These are phyloP conservation scores for Ceyx margarethae DNA, from an alignment of 2,113 vertebrate species.

Conservation along the genomic window DNA sequence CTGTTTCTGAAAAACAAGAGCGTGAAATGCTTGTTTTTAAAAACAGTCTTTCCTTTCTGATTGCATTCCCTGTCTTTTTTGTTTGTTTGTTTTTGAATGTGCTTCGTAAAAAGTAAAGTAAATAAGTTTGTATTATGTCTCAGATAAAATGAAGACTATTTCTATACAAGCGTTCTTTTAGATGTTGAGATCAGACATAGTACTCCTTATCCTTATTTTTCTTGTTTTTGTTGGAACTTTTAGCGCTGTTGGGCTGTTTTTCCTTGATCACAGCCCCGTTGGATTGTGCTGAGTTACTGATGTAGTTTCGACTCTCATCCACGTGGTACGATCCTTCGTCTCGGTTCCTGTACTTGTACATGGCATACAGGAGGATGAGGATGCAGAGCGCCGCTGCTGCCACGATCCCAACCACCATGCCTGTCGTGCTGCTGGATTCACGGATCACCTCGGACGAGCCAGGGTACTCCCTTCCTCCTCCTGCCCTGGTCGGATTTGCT, in stretches of 20 bases:
- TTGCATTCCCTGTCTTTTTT: constrained; percentile 82
- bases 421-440: constrained; percentile 96
- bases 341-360: constrained; percentile 99
- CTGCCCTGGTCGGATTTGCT: constrained; percentile 92
- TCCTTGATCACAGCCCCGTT: constrained; percentile 97
- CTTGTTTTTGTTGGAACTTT: constrained; percentile 94
- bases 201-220: constrained; percentile 99
- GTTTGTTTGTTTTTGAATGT: constrained; percentile 76
- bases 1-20: constrained; percentile 85
- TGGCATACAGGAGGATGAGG: constrained; percentile 98
- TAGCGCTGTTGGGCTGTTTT: constrained; percentile 90
- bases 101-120: constrained; percentile 87
- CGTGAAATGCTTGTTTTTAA: constrained; percentile 81
- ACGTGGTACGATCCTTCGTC: constrained; percentile 98
- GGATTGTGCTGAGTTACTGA: constrained; percentile 98
- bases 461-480: constrained; percentile 83
- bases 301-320: constrained; percentile 99
- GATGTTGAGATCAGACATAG: constrained; percentile 91
- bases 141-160: constrained; percentile 93
- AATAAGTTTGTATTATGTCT: constrained; percentile 88
- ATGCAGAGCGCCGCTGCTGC: constrained; percentile 95
- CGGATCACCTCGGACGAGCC: constrained; percentile 89
- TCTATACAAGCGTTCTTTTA: constrained; percentile 88
- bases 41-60: constrained; percentile 84
- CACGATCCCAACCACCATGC: constrained; percentile 98